Conservation (phyloP, 2,113 vertebrate species). For the Neopipo cinnamomea region DNA sequence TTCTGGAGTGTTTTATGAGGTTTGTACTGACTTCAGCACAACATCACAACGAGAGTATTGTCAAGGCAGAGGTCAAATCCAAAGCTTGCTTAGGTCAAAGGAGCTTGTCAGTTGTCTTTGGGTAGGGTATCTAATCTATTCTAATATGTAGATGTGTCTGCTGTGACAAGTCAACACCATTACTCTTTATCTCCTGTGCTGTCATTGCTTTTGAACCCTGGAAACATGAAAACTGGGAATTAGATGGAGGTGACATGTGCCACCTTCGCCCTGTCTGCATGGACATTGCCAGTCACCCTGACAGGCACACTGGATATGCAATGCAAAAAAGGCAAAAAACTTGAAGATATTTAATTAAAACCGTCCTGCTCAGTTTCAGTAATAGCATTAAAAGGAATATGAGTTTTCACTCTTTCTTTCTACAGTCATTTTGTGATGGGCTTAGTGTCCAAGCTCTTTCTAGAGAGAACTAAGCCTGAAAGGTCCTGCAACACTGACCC, state of each 20-base stretch:
- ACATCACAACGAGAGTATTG: background rate
- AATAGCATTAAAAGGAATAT: background rate
- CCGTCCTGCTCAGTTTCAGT: background rate
- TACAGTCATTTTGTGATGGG: background rate
- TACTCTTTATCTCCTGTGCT: background rate
- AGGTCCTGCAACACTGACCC: background rate
- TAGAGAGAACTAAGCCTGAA: background rate
- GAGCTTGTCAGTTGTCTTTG: background rate
- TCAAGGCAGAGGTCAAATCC: background rate
- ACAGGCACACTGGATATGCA: background rate
- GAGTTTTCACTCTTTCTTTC: background rate
- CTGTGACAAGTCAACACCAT: background rate
- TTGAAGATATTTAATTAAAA: background rate
- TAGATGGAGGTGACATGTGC: background rate
- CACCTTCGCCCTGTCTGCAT: background rate
- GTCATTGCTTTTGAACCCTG: rapidly evolving
- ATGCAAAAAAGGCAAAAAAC: background rate
- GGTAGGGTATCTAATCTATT: background rate
- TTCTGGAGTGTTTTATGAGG: background rate
- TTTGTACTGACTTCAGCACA: background rate
- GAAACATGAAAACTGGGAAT: background rate
- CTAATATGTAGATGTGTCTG: background rate
- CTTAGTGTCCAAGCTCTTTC: background rate
- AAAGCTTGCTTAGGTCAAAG: background rate
- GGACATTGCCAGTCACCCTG: background rate